phyloP scores from a whole-genome alignment of 2,888 invertebrate genomes.

The Seladonia tumulorum region DNA sequence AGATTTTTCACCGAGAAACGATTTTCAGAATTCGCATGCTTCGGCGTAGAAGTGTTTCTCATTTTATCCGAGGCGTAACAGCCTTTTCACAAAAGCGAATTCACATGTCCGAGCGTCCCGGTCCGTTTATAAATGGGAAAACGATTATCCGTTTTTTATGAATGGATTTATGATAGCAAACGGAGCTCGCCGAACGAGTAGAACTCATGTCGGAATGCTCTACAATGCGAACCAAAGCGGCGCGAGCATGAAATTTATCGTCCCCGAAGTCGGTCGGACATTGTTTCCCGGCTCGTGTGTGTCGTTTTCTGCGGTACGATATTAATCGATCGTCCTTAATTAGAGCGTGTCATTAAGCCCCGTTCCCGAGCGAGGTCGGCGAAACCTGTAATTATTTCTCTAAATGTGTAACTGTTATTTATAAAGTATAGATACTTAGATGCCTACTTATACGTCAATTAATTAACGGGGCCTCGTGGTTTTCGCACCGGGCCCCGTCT shows the following conservation, averaged over 20 bases:
- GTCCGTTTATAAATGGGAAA: background rate
- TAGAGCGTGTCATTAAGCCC: background rate
- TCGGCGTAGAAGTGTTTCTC: background rate
- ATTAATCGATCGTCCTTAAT: background rate
- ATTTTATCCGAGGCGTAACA: background rate
- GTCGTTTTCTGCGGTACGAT: background rate
- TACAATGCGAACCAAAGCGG: background rate
- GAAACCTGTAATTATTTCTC: slow-evolving; percentile 27
- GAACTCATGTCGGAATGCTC: background rate
- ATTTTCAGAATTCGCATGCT: background rate
- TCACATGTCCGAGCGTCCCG: background rate
- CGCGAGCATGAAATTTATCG: background rate
- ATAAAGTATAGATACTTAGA: slow-evolving; percentile 24
- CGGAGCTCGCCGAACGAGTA: background rate
- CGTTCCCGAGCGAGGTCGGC: background rate
- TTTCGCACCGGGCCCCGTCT: background rate
- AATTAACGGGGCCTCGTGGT: background rate
- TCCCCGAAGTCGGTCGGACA: background rate
- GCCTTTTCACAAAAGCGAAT: background rate
- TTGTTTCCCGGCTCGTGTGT: background rate
- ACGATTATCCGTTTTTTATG: background rate
- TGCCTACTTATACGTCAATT: slow-evolving; percentile 32
- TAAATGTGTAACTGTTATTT: slow-evolving; percentile 39
- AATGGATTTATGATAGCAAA: background rate
- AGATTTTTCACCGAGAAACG: background rate